These are phyloP conservation scores for Leptocoma aspasia DNA, from an alignment of 2,113 vertebrate genomes.

Conservation along the genomic window DNA sequence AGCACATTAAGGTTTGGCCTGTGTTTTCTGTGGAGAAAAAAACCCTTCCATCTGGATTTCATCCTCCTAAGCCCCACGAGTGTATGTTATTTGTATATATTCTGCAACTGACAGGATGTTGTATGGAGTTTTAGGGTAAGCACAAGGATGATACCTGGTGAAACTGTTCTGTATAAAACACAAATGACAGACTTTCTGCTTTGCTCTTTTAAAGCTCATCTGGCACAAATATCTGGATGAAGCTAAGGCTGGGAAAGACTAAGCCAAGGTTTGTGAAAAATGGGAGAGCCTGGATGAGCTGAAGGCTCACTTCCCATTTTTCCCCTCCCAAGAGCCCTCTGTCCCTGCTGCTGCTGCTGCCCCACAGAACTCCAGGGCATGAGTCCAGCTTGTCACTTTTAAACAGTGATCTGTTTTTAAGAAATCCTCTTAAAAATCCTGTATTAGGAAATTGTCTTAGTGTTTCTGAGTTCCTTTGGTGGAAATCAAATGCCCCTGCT, in stretches of 20 bases:
- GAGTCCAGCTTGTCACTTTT: neutral
- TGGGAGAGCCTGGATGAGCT: neutral
- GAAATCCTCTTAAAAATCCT: neutral
- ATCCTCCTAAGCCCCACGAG: neutral
- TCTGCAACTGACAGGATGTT: neutral
- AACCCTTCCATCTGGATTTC: conserved; percentile 31
- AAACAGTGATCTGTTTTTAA: neutral
- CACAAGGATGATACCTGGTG: neutral
- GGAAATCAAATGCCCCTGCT: neutral
- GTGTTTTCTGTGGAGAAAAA: neutral
- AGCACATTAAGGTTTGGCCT: neutral
- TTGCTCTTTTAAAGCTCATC: neutral
- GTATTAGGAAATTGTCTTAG: neutral
- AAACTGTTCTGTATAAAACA: neutral
- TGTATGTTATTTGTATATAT: neutral
- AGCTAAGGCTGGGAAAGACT: neutral
- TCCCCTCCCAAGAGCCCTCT: neutral
- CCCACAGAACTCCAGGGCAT: neutral
- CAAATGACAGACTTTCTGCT: neutral
- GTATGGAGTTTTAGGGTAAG: neutral
- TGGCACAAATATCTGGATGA: neutral
- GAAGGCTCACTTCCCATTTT: neutral
- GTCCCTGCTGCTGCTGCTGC: neutral
- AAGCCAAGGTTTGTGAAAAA: neutral
- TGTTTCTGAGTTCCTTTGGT: neutral